A percentile compares a stretch with the other conserved stretches of the same genome.
These are phyloP conservation scores for Leuciscus idus DNA, from an alignment of 2,113 vertebrate genomes.

Conservation along the genomic window DNA sequence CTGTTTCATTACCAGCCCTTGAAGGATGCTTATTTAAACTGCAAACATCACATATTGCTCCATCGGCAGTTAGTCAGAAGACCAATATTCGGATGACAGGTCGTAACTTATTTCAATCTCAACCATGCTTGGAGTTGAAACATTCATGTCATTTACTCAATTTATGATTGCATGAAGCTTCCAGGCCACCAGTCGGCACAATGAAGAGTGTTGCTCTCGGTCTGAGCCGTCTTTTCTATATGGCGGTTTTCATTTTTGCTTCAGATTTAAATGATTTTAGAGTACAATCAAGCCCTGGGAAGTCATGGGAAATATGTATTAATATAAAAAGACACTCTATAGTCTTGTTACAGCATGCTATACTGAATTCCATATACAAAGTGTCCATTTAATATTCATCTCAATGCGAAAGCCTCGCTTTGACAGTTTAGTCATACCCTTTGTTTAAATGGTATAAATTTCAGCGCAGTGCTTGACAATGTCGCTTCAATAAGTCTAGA, in stretches of 20 bases:
- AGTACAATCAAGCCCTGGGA: not conserved
- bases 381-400: not conserved
- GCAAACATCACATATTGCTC: conserved; percentile 42
- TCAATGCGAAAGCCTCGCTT: not conserved
- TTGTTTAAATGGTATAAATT: conserved; percentile 25
- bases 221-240: not conserved
- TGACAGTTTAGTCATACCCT: not conserved
- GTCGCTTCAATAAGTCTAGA: conserved; percentile 36
- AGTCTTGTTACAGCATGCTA: not conserved
- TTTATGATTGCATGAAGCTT: conserved; percentile 39
- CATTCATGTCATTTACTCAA: conserved; percentile 36
- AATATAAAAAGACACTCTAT: not conserved
- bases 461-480: conserved; percentile 12
- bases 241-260: not conserved
- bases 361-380: not conserved
- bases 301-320: not conserved
- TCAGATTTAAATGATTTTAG: not conserved
- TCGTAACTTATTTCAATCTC: conserved; percentile 45
- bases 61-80: conserved; percentile 45
- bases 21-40: conserved; percentile 51
- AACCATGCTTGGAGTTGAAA: conserved; percentile 36
- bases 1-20: conserved; percentile 16
- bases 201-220: not conserved
- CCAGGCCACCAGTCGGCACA: not conserved
- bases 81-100: conserved; percentile 39